Percentiles rank a stretch among this genome's conserved stretches.
Conservation (phyloP, 2,888 invertebrate genomes). For the Drosophila kuntzei region DNA sequence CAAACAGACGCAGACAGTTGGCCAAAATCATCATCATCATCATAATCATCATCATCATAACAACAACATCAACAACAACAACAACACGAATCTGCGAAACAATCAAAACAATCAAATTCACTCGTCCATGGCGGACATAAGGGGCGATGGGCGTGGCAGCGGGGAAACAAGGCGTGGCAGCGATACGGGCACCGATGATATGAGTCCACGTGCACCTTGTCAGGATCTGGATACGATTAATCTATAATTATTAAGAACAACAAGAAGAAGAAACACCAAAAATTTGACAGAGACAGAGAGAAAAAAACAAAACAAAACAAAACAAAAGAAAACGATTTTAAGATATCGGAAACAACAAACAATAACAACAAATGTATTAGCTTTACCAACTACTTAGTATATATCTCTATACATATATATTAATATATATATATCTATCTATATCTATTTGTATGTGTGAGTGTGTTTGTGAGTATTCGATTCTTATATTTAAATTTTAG, state of each 20-base stretch:
- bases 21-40: constrained; percentile 9
- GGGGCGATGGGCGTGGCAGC: constrained; percentile 58
- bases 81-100: constrained; percentile 69
- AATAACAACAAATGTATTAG: constrained; percentile 46
- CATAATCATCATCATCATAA: constrained; percentile 15
- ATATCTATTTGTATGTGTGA: constrained; percentile 2
- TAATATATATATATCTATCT: constrained; percentile 53
- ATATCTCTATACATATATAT: constrained; percentile 34
- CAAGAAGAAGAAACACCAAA: constrained; percentile 25
- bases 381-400: constrained; percentile 34
- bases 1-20: constrained; percentile 41
- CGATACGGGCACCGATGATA: constrained; percentile 72
- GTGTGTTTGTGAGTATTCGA: neutral
- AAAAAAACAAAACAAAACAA: constrained; percentile 9
- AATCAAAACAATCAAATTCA: constrained; percentile 72
- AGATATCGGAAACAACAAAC: constrained; percentile 16
- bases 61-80: constrained; percentile 55
- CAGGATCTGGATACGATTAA: constrained; percentile 91
- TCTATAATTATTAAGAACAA: constrained; percentile 86
- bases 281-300: constrained; percentile 10
- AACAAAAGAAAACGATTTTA: constrained; percentile 48
- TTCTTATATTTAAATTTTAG: neutral
- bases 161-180: constrained; percentile 33
- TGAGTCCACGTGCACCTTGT: constrained; percentile 88
- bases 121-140: constrained; percentile 78